Evolutionary conservation across 1,140 invertebrate genomes (phyloP).

Genomic region (Hycleus cichorii): DNA sequence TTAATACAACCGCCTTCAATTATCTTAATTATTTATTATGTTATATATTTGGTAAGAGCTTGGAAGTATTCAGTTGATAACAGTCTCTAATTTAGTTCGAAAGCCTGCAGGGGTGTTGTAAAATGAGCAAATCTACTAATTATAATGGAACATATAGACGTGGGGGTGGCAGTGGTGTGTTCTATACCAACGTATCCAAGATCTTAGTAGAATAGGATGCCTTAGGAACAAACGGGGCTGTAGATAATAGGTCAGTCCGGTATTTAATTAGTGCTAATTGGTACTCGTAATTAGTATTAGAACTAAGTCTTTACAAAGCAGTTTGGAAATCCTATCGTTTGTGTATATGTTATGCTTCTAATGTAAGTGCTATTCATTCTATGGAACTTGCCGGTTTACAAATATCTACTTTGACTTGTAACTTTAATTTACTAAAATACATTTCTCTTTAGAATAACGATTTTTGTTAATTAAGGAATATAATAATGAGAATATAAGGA

Average conservation of each 20-base stretch:
- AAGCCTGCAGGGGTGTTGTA: slow-evolving; percentile 11
- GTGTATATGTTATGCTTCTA: too few species aligned
- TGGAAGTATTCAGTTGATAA: slow-evolving; percentile 3
- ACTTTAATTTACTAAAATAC: too few species aligned
- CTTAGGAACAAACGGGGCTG: slow-evolving; percentile 19
- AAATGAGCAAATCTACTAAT: slow-evolving; percentile 25
- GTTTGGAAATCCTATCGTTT: slow-evolving; percentile 32
- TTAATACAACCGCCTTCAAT: not conserved
- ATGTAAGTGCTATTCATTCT: slow-evolving; percentile 11
- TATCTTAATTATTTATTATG: slow-evolving; percentile 11
- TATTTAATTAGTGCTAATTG: slow-evolving; percentile 36
- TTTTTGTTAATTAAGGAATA: too few species aligned
- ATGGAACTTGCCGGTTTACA: not conserved
- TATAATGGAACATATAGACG: slow-evolving; percentile 5
- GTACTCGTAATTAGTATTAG: slow-evolving; percentile 37
- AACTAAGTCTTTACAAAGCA: slow-evolving; percentile 35
- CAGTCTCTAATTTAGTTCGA: slow-evolving; percentile 15
- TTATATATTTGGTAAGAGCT: not conserved
- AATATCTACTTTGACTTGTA: too few species aligned
- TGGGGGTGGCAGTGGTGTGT: too few species aligned
- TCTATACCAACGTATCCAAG: slow-evolving; percentile 17
- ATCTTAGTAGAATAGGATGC: slow-evolving; percentile 26
- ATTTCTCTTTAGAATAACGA: too few species aligned
- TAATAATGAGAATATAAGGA: too few species aligned
- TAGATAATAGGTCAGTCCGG: slow-evolving; percentile 33